Evolutionary conservation across 1,140 invertebrate genomes (phyloP).

Genomic region (Popillia japonica): DNA sequence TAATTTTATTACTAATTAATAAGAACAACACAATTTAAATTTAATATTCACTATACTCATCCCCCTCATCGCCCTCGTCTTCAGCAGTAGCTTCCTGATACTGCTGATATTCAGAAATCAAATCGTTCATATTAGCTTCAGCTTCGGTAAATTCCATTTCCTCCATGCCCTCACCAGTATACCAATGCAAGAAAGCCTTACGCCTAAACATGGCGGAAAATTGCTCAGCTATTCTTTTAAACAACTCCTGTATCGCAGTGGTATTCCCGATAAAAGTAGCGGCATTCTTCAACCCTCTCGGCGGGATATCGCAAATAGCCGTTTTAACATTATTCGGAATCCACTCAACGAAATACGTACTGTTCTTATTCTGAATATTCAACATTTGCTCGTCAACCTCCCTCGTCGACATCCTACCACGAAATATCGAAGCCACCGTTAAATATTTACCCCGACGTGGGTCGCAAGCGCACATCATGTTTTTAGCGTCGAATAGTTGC

Average conservation of each 20-base stretch:
- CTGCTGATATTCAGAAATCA: constrained; percentile 85
- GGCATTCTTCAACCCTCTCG: constrained; percentile 72
- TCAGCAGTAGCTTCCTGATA: constrained; percentile 71
- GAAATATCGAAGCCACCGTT: constrained; percentile 76
- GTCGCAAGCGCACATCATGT: constrained; percentile 81
- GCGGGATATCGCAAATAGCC: constrained; percentile 72
- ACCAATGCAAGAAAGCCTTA: constrained; percentile 78
- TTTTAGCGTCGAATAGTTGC: constrained; percentile 78
- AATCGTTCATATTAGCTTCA: constrained; percentile 81
- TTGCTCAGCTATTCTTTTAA: constrained; percentile 79
- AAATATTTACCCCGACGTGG: constrained; percentile 70
- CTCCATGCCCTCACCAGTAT: constrained; percentile 85
- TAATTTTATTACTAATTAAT: too few species aligned
- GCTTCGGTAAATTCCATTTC: constrained; percentile 82
- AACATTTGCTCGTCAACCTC: too few species aligned
- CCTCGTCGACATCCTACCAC: constrained; percentile 70
- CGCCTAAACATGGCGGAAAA: constrained; percentile 80
- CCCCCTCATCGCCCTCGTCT: constrained; percentile 46
- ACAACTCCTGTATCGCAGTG: constrained; percentile 82
- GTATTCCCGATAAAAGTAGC: constrained; percentile 74
- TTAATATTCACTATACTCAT: neutral
- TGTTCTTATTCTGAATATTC: constrained; percentile 78
- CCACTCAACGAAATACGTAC: constrained; percentile 77
- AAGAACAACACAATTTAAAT: too few species aligned
- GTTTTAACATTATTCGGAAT: constrained; percentile 74